Conservation (phyloP, 2,113 vertebrate genomes). For the Macroglossus sobrinus region DNA sequence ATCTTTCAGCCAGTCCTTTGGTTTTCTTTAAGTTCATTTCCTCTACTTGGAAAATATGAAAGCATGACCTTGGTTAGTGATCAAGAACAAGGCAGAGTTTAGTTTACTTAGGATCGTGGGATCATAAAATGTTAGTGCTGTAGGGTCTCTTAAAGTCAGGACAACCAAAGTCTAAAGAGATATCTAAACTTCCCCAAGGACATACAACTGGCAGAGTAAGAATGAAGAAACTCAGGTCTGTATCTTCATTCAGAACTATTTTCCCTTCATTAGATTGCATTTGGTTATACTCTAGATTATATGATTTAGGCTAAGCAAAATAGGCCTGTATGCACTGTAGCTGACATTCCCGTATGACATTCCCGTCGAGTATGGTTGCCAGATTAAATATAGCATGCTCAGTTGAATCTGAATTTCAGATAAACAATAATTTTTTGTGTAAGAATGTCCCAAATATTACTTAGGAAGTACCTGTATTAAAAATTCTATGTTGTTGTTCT, state of each 20-base stretch:
- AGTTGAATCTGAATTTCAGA: neutral
- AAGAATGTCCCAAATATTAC: neutral
- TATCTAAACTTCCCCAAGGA: neutral
- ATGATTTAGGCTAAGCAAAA: neutral
- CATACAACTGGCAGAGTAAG: neutral
- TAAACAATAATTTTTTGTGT: neutral
- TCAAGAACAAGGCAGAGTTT: neutral
- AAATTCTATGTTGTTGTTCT: neutral
- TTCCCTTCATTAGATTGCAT: neutral
- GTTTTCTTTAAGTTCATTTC: neutral
- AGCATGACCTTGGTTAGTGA: neutral
- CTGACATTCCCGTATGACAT: neutral
- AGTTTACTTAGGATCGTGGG: neutral
- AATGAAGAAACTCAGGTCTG: neutral
- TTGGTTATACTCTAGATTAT: neutral
- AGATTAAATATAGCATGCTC: neutral
- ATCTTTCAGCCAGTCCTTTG: neutral
- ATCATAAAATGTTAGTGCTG: neutral
- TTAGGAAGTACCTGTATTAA: neutral
- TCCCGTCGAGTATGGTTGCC: neutral
- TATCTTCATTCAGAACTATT: neutral
- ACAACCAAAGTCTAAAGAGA: neutral
- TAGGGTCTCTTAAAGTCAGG: neutral
- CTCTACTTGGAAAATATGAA: neutral
- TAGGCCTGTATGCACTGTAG: neutral